Percentiles rank a stretch among this genome's conserved stretches.
phyloP scores from a whole-genome alignment of 2,113 vertebrate species.

The Ochotona princeps region DNA sequence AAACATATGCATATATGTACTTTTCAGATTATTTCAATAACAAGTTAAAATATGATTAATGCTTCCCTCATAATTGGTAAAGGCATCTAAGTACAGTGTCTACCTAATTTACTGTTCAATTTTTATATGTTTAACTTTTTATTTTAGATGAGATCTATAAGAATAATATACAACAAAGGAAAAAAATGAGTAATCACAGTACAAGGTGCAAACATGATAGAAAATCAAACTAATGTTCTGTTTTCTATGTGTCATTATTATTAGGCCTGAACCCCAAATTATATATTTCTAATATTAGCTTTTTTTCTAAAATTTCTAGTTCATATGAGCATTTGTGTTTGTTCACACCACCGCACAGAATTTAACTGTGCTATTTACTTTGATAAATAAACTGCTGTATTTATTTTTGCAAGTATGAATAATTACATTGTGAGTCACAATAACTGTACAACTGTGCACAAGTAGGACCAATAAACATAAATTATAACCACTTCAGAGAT shows the following conservation, averaged over 20 bases:
- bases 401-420: constrained; percentile 43
- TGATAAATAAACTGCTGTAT: constrained; percentile 45
- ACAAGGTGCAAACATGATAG: background rate
- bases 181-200: background rate
- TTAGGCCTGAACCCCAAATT: background rate
- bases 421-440: constrained; percentile 58
- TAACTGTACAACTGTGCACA: constrained; percentile 39
- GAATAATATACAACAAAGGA: constrained; percentile 43
- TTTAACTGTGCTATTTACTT: background rate
- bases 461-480: constrained; percentile 51
- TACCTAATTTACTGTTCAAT: constrained; percentile 54
- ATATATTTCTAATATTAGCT: background rate
- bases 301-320: background rate
- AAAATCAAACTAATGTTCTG: constrained; percentile 24
- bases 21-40: constrained; percentile 71
- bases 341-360: constrained; percentile 15
- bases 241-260: background rate
- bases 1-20: constrained; percentile 72
- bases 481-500: constrained; percentile 16
- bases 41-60: constrained; percentile 76
- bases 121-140: constrained; percentile 54
- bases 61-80: constrained; percentile 71
- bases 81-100: constrained; percentile 31
- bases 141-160: constrained; percentile 54
- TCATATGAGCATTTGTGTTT: constrained; percentile 43